Evolutionary conservation across 1,140 invertebrate genomes (phyloP).

Genomic region (Heliconius nattereri): DNA sequence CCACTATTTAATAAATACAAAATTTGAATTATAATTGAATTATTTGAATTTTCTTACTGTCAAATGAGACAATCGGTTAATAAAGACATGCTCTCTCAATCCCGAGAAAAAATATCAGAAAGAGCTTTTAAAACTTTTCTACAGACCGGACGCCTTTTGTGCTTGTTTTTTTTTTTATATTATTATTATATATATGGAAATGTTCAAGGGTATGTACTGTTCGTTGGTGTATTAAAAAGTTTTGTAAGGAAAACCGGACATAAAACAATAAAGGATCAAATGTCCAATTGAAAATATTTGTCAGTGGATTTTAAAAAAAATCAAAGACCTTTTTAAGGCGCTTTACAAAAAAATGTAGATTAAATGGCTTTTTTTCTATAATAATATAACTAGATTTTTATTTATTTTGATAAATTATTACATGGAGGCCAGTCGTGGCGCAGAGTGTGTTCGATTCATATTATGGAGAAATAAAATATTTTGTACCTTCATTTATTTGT

Average conservation of each 20-base stretch:
- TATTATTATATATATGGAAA: conserved; percentile 29
- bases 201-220: background rate
- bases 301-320: background rate
- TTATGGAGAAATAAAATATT: no score
- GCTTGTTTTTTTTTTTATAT: conserved; percentile 19
- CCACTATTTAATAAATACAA: no score
- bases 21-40: no score
- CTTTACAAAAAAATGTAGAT: no score
- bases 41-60: background rate
- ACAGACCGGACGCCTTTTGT: conserved; percentile 33
- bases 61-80: background rate
- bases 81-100: background rate
- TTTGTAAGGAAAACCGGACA: conserved; percentile 11
- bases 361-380: no score
- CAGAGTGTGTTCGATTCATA: no score
- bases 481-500: no score
- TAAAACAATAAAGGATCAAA: conserved; percentile 14
- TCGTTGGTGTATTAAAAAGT: conserved; percentile 11
- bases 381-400: no score
- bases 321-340: background rate
- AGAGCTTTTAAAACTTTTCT: background rate
- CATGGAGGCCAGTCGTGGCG: no score
- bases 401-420: no score
- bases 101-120: background rate
- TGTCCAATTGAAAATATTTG: conserved; percentile 4